A percentile compares a stretch with the other conserved stretches of the same genome.
Evolutionary conservation across 2,797 vertebrate genomes (phyloP).

Genomic region (Moxostoma hubbsi): DNA sequence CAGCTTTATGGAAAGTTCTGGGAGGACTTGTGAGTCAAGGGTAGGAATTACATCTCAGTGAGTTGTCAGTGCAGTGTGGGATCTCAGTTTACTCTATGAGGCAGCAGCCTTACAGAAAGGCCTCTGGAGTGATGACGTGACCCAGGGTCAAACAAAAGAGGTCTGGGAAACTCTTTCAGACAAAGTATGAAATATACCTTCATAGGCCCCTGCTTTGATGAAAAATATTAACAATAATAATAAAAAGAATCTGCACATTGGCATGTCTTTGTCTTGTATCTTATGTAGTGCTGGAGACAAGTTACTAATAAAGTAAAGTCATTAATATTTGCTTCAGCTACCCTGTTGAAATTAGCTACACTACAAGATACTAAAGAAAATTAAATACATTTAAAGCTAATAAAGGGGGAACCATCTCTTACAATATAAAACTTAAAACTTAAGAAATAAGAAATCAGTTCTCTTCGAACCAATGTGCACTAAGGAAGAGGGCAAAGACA

Average conservation of each 20-base stretch:
- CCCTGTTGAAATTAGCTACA: too few species aligned
- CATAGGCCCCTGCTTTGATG: constrained; percentile 42
- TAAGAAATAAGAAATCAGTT: background rate
- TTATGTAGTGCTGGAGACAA: too few species aligned
- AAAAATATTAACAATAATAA: background rate
- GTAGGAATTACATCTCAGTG: constrained; percentile 50
- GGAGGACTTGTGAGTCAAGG: constrained; percentile 49
- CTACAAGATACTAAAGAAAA: too few species aligned
- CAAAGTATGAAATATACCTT: constrained; percentile 49
- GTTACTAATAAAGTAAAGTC: too few species aligned
- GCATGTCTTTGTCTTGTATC: too few species aligned
- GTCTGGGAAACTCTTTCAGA: constrained; percentile 55
- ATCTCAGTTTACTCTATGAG: constrained; percentile 48
- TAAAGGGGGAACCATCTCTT: too few species aligned
- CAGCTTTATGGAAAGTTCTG: constrained; percentile 49
- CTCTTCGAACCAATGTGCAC: background rate
- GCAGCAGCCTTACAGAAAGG: constrained; percentile 42
- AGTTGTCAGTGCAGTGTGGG: constrained; percentile 51
- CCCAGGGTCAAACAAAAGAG: constrained; percentile 54
- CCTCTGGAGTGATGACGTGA: constrained; percentile 60
- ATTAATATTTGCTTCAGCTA: too few species aligned
- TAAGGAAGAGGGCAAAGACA: background rate
- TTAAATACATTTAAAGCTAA: too few species aligned
- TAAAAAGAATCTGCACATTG: too few species aligned
- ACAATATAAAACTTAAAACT: too few species aligned